Evolutionary conservation across 2,888 invertebrate species (phyloP).

Genomic region (Mythimna vitellina): DNA sequence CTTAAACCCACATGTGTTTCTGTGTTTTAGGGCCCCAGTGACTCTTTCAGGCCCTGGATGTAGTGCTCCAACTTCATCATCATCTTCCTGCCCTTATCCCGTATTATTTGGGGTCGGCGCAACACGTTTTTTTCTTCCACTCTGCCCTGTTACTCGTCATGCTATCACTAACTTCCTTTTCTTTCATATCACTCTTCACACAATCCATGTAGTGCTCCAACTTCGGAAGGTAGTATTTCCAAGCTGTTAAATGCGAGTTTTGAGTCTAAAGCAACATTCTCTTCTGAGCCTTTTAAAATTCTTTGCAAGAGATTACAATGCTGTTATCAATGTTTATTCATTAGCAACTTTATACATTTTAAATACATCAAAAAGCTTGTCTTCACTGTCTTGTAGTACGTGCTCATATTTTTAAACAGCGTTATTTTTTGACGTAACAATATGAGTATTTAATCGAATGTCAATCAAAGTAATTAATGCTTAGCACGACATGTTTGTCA

Average conservation of each 20-base stretch:
- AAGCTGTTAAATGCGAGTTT: neutral
- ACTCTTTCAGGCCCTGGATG: no score
- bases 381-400: conserved; percentile 22
- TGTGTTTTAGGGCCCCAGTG: no score
- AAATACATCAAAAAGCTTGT: conserved; percentile 23
- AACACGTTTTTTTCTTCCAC: no score
- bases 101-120: no score
- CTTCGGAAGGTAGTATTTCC: neutral
- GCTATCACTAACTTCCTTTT: no score
- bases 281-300: neutral
- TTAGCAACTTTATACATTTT: conserved; percentile 8
- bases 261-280: neutral
- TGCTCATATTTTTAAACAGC: conserved; percentile 42
- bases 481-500: conserved; percentile 45
- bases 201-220: neutral
- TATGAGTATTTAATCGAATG: conserved; percentile 50
- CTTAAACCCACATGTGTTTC: no score
- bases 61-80: neutral
- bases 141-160: no score
- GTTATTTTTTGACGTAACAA: conserved; percentile 37
- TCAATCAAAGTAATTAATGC: conserved; percentile 58
- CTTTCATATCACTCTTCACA: no score
- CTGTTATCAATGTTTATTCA: neutral
- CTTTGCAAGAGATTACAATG: neutral
- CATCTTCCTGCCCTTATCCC: no score